Evolutionary conservation across 2,113 vertebrate species (phyloP), one percentile per base, ranked within the genome.

Genomic region (Apodemus speciosus): DNA sequence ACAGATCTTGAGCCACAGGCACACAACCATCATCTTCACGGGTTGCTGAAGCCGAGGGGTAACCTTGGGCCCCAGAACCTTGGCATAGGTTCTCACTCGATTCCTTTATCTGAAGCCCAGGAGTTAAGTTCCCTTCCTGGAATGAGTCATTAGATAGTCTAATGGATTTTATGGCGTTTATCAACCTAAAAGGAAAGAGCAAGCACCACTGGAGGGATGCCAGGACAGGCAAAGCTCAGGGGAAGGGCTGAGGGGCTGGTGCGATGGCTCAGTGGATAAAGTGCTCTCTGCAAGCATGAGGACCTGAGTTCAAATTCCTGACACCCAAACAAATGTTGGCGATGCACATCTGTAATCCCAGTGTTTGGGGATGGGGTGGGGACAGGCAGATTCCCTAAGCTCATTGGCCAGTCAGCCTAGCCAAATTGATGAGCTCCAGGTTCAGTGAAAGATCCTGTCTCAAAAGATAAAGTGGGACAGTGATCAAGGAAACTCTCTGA

Each of bases 61-160:
- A 0, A 15, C 15, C n/a, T 13, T 21, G 20, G 23, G 49, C 21
- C 69, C n/a, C 4, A 7, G 43, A 91, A 27, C 35, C 81, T 2
- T 4, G 1, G 72, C 73, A 49, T 73, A 9, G 6, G 35, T 49
- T 64, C 76, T 3, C 25, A 88, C 85, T 77, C 18, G 75, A 73
- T 89, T 66, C 72, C 81, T 94, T 77, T 85, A 87, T 93, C 71
- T 60, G 88, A n/a, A 40, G 0, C 72, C 35, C 0, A 11, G 77
- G 72, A 92, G 60, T 88, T 51, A 51, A 73, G 40, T 76, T 95
- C 75, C 60, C 64, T 32, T 35, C 64, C 51, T 77, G 23, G 56
- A 91, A 13, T 94, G 91, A 94, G 89, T 97, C 89, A 79, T 51
- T 72, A 69, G 80, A 73, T 83, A 68, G 71, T 71, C 68, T 91